Evolutionary conservation across 2,797 vertebrate species (phyloP), one percentile per base, ranked within the genome.

Genomic region (Momotus momota): DNA sequence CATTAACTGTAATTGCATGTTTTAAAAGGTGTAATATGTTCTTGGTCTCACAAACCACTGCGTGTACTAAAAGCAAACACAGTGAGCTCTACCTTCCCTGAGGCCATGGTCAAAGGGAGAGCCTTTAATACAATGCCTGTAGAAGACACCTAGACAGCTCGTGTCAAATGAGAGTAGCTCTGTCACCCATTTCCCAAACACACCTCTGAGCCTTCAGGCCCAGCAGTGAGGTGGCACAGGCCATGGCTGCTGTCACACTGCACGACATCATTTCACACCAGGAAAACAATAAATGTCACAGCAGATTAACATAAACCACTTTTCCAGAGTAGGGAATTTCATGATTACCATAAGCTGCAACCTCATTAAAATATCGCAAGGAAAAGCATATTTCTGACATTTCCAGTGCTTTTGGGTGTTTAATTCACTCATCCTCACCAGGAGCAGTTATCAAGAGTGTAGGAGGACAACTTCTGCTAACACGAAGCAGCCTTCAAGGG

Each of bases 321-420:
- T 94, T 91, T 81, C 75, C 62, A 80, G 79, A 81, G 72, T 67
- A 81, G 51, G 78, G 52, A 97, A 95, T 84, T 82, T 96, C 70
- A 75, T 97, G 62, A 96, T 94, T 95, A 95, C 81, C 88, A 86
- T 94, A 96, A 96, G 27, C 77, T 93, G 54, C 93, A 91, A 95
- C 67, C 80, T 96, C 77, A 86, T 96, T 95, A 95, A 74, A 81
- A 82, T 95, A 91, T 94, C 93, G 94, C 86, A 86, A 91, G 81
- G 48, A 89, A 94, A 83, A 97, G 67, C 26, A 70, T 52, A 75
- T 77, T 96, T 93, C 83, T 96, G 81, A 81, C 52, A 83, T 93
- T 93, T 94, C n/a, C 54, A 94, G 27, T 41, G 41, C 29, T 89
- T 88, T 48, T 41, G 21, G 38, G 9, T 86, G 62, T 72, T 78